Percentiles rank a stretch among this genome's conserved stretches.
phyloP scores from a whole-genome alignment of 2,888 invertebrate genomes.

The Tiliacea aurago region DNA sequence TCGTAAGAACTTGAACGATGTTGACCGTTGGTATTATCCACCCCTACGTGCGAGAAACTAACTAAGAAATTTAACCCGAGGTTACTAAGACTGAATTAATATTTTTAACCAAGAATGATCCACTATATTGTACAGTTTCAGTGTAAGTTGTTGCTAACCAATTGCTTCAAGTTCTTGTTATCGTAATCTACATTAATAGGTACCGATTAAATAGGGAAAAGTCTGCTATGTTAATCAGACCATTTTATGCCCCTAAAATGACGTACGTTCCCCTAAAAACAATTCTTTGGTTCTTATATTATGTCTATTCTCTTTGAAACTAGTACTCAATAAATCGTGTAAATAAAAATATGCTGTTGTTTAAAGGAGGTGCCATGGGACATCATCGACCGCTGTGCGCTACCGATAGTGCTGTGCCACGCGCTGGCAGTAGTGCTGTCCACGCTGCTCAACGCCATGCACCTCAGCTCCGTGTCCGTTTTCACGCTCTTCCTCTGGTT shows the following conservation, averaged over 20 bases:
- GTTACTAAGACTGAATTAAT: slow-evolving; percentile 8
- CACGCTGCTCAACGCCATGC: slow-evolving; percentile 92
- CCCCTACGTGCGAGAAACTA: slow-evolving; percentile 16
- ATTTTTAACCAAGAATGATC: slow-evolving; percentile 4
- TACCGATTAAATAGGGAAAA: slow-evolving; percentile 5
- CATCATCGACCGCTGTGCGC: slow-evolving; percentile 93
- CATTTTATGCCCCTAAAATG: neutral
- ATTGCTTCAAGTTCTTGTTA: neutral
- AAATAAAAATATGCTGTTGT: slow-evolving; percentile 63
- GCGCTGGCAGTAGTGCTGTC: slow-evolving; percentile 94
- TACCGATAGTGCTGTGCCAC: slow-evolving; percentile 95
- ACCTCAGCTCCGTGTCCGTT: slow-evolving; percentile 94
- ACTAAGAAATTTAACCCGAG: slow-evolving; percentile 13
- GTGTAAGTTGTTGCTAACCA: neutral
- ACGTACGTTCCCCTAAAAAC: neutral
- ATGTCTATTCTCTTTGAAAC: neutral
- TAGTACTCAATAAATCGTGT: neutral
- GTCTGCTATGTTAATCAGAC: neutral
- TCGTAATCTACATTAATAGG: neutral
- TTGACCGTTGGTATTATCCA: slow-evolving; percentile 23
- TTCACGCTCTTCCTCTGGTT: slow-evolving; percentile 95
- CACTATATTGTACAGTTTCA: neutral
- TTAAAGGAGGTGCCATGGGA: slow-evolving; percentile 93
- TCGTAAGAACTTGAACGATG: slow-evolving; percentile 27
- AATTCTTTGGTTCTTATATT: neutral